Evolutionary conservation across 1,140 invertebrate genomes (phyloP).

Genomic region (Cryptotermes secundus): DNA sequence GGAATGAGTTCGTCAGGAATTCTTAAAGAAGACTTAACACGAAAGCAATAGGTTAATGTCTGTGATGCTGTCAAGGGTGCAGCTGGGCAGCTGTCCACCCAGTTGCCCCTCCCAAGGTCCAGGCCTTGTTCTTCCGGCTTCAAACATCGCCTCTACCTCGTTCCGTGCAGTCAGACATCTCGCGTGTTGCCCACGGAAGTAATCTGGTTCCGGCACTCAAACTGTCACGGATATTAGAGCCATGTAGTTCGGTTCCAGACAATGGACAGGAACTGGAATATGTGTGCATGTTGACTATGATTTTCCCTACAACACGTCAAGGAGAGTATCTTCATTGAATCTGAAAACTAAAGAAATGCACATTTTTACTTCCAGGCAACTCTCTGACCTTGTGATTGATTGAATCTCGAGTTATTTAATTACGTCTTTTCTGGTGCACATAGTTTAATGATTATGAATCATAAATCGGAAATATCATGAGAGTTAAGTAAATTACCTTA

Average conservation of each 20-base stretch:
- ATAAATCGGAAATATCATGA: no score
- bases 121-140: neutral
- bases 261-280: neutral
- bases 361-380: no score
- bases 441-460: no score
- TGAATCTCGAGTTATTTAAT: no score
- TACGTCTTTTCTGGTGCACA: no score
- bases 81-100: neutral
- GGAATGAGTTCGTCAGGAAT: neutral
- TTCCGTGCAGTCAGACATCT: neutral
- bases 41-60: neutral
- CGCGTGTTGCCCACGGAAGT: neutral
- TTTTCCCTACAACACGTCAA: no score
- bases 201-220: neutral
- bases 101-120: neutral
- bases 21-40: neutral
- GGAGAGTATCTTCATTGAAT: no score
- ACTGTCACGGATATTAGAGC: neutral
- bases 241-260: neutral
- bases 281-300: no score
- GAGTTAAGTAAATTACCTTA: no score
- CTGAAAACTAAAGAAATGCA: no score
- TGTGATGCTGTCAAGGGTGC: neutral
- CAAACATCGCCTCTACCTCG: neutral
- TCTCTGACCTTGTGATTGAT: no score